Evolutionary conservation across 2,797 vertebrate species (phyloP), one percentile per base, ranked within the genome.

Genomic region (Adrianichthys oophorus): DNA sequence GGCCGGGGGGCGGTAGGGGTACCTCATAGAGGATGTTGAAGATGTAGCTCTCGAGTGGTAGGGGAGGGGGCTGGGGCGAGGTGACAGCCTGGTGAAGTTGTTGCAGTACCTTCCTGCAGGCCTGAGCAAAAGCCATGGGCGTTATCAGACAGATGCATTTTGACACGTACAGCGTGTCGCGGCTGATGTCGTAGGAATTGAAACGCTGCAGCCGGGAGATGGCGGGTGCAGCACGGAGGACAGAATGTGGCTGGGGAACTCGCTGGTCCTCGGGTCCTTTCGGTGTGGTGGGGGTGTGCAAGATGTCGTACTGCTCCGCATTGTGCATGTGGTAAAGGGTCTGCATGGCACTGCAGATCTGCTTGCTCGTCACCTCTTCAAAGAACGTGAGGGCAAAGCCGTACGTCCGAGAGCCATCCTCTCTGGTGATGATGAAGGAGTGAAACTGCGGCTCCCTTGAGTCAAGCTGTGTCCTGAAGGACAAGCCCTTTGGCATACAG

Each of bases 251-350:
- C 6, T 93, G 95, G 1, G 93, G 88, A 64, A 89, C 86, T 62
- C 90, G 80, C 79, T 82, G 91, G 64, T 91, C 92, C 57, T 86
- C 87, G 4, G 90, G 92, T 72, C 84, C 84, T 58, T 65, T 90
- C 40, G 89, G 92, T 0, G 87, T 77, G 40, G 85, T 85, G 68
- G 93, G 88, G 37, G 91, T 88, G 82, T 94, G 95, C 72, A 97
- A 90, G 81, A 96, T 95, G 89, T 98, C 94, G 59, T 95, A 97
- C 83, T 93, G 93, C 73, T 99, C 98, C 7, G 96, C 98, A 6
- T 98, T 98, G 93, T 99, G 98, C 97, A 99, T 99, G 80, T 98
- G 97, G 83, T 99, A 99, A 51, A 99, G 92, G 0, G 98, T 99
- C 92, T 99, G 98, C 98, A 99, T 99, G 55, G 98, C 97, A 43